phyloP scores from a whole-genome alignment of 1,140 invertebrate species.

The Andricus grossulariae region DNA sequence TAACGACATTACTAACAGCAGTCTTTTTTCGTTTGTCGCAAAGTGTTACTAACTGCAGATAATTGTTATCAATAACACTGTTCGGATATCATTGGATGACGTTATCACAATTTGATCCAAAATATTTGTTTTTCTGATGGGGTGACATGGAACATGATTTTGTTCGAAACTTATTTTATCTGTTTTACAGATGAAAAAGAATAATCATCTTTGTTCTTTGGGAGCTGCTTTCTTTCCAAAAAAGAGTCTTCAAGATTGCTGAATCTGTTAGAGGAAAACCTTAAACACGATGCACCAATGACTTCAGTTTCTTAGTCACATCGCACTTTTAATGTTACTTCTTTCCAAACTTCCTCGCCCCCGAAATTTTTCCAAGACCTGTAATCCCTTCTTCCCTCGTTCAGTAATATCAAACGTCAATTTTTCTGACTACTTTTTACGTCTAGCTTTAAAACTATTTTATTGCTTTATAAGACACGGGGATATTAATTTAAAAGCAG shows the following conservation, averaged over 20 bases:
- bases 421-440: neutral
- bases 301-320: neutral
- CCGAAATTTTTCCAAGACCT: neutral
- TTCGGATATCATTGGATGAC: neutral
- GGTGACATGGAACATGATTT: neutral
- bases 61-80: neutral
- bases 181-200: neutral
- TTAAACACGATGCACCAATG: neutral
- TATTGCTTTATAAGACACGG: neutral
- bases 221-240: neutral
- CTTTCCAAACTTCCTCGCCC: neutral
- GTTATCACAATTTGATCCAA: neutral
- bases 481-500: neutral
- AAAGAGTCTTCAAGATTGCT: neutral
- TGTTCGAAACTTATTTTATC: neutral
- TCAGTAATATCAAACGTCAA: neutral
- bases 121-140: neutral
- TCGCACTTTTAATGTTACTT: neutral
- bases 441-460: neutral
- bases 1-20: neutral
- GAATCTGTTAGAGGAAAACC: neutral
- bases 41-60: neutral
- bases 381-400: neutral
- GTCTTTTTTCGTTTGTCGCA: neutral
- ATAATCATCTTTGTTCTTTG: neutral